Base-by-base conservation (phyloP, 2,888 invertebrate genomes). In the Zhengitettix transpicula region DNA sequence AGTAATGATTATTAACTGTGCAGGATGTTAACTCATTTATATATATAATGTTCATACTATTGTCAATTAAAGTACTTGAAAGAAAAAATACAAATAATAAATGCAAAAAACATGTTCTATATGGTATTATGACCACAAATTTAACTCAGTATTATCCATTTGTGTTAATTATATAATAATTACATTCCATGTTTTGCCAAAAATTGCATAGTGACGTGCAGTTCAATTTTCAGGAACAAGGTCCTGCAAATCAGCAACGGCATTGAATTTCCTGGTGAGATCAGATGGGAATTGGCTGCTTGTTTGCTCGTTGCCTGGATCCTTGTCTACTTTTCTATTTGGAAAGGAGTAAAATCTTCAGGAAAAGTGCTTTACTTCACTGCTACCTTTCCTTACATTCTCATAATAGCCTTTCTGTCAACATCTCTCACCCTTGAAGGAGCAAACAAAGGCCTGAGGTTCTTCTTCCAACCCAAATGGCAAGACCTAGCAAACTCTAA, bases 301-400 rank as follows among this genome's bases (percentile, higher is more conserved):
- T 92, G 94, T 69, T 79, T 96, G 60, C 80, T 95, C 58, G 84
- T 89, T 68, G 92, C 94, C 64, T 97, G 96, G 96, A 80, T 94
- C 64, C 76, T 96, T 68, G 92, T 96, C 59, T 97, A 96, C 75
- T 92, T 96, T 74, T 92, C 94, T 65, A 84, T 96, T 57, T 96
- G 94, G 91, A 96, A 95, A 75, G 94, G 94, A 64, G 90, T 95
- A 62, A 89, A 90, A 72, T 91, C 93, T n/a, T 93, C 93, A 57
- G 90, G 89, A 44, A 86, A 86, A 78, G 83, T 93, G 58, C 85
- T 94, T 65, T 95, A 95, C 74, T 86, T 95, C 70, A 95, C 95
- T 41, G 93, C 94, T 52, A 93, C 93, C 16, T 82, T 95, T 65
- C 95, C 95, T 8, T 95, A 93, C 73, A 73, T 93, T 57, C 80